phyloP scores from a whole-genome alignment of 2,797 vertebrate genomes.

The Leucoraja ocellata region DNA sequence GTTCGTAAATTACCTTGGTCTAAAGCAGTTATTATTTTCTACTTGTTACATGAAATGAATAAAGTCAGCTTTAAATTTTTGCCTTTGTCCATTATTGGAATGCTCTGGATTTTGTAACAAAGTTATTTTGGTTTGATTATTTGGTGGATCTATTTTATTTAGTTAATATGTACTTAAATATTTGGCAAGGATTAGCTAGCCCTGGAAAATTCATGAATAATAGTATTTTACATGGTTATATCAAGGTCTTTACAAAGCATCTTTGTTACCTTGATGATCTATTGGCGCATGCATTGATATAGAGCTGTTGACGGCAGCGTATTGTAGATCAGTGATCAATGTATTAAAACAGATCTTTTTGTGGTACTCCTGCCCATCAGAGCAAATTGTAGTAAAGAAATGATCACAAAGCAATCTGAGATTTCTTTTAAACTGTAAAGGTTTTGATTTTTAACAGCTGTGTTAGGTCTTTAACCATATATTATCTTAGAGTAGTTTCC shows the following conservation, averaged over 20 bases:
- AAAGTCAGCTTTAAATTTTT: background rate
- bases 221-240: background rate
- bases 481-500: conserved; percentile 81
- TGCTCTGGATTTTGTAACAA: background rate
- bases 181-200: background rate
- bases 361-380: conserved; percentile 44
- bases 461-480: conserved; percentile 88
- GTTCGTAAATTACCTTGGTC: background rate
- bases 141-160: background rate
- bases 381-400: conserved; percentile 67
- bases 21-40: background rate
- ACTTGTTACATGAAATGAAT: no score
- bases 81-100: background rate
- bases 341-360: conserved; percentile 44
- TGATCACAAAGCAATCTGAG: conserved; percentile 61
- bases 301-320: background rate
- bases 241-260: background rate
- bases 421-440: conserved; percentile 76
- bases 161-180: background rate
- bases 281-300: background rate
- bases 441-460: conserved; percentile 89
- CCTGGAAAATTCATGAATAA: background rate
- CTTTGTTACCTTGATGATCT: background rate
- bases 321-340: background rate
- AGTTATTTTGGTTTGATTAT: background rate